Conservation (phyloP, 2,888 invertebrate species). For the Tipula lateralis region DNA sequence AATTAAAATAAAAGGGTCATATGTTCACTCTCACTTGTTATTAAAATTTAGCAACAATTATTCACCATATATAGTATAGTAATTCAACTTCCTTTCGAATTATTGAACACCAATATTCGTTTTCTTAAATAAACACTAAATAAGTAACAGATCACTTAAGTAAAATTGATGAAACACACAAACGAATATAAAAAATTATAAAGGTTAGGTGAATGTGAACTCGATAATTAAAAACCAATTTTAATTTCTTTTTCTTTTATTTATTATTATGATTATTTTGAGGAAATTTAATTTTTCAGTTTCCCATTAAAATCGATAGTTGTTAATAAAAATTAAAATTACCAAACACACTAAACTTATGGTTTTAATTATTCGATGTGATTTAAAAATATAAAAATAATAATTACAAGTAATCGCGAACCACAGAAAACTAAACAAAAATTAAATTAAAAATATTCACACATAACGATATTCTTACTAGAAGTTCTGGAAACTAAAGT, state of each 20-base stretch:
- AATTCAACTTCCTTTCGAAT: background rate
- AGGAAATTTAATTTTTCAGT: background rate
- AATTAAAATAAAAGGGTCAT: background rate
- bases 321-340: background rate
- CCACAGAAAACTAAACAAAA: background rate
- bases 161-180: background rate
- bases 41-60: background rate
- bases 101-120: background rate
- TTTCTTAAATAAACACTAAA: background rate
- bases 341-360: background rate
- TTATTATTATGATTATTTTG: background rate
- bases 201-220: background rate
- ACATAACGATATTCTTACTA: background rate
- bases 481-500: background rate
- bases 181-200: background rate
- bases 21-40: background rate
- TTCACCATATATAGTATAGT: background rate
- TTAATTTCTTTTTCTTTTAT: background rate
- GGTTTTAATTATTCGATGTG: background rate
- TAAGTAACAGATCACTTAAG: background rate
- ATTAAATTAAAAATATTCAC: background rate
- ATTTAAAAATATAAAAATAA: background rate
- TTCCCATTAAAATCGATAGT: background rate
- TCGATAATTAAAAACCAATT: background rate
- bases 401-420: background rate